Evolutionary conservation across 2,113 vertebrate species (phyloP).

Genomic region (Anseranas semipalmata): DNA sequence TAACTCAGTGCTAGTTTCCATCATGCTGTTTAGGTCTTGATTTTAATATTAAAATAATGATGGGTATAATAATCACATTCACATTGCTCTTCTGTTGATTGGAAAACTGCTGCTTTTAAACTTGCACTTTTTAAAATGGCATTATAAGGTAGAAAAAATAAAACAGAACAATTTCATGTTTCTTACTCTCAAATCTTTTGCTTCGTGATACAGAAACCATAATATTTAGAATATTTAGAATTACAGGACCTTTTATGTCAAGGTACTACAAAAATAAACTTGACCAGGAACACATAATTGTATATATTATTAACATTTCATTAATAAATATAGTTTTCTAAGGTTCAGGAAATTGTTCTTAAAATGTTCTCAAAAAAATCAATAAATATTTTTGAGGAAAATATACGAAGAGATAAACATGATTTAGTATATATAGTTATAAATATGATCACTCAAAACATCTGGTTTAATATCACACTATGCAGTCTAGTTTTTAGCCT

Average conservation of each 20-base stretch:
- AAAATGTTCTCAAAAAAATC: slow-evolving; percentile 52
- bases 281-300: not conserved
- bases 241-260: not conserved
- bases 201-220: not conserved
- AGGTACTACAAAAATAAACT: slow-evolving; percentile 11
- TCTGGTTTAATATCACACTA: slow-evolving; percentile 81
- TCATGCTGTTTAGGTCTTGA: not conserved
- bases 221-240: slow-evolving; percentile 5
- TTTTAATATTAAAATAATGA: not conserved
- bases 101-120: not conserved
- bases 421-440: slow-evolving; percentile 56
- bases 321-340: slow-evolving; percentile 31
- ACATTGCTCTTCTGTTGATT: not conserved
- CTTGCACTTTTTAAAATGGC: not conserved
- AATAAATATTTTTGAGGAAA: slow-evolving; percentile 43
- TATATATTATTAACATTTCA: slow-evolving; percentile 28
- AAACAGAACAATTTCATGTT: not conserved
- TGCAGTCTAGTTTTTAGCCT: slow-evolving; percentile 76
- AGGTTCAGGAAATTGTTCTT: slow-evolving; percentile 42
- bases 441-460: slow-evolving; percentile 83
- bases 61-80: not conserved
- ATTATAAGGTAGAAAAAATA: not conserved
- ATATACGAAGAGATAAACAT: slow-evolving; percentile 47
- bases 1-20: not conserved
- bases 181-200: not conserved